These are phyloP conservation scores for Sogatella furcifera DNA, from an alignment of 1,140 invertebrate genomes.

Conservation along the genomic window DNA sequence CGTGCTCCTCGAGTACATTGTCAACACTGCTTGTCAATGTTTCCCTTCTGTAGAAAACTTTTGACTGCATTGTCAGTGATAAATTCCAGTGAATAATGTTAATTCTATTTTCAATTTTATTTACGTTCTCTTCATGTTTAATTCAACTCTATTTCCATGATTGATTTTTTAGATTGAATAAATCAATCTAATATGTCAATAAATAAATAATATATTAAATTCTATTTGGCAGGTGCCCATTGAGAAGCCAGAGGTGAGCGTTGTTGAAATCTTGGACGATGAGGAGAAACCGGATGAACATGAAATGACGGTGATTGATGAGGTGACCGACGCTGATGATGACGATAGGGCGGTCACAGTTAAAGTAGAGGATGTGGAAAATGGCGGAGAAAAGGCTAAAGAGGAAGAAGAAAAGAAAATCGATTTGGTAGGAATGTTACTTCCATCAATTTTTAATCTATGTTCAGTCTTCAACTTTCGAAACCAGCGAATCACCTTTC, in stretches of 20 bases:
- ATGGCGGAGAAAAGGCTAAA: not conserved
- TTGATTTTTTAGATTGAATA: too few species aligned
- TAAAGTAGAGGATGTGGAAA: slow-evolving; percentile 22
- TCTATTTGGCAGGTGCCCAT: not conserved
- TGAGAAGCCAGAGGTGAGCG: slow-evolving; percentile 7
- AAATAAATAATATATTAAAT: too few species aligned
- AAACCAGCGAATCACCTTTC: too few species aligned
- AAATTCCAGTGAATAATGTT: too few species aligned
- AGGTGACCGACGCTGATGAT: slow-evolving; percentile 22
- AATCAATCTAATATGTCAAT: too few species aligned
- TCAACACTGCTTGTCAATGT: too few species aligned
- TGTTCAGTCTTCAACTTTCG: not conserved
- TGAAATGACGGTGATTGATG: slow-evolving; percentile 18
- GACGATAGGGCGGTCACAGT: slow-evolving; percentile 22
- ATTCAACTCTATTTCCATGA: too few species aligned
- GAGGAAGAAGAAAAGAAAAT: not conserved
- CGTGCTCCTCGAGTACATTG: too few species aligned
- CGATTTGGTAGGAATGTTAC: not conserved
- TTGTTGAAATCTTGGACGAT: not conserved
- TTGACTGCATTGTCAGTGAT: too few species aligned
- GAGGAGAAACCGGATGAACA: slow-evolving; percentile 1
- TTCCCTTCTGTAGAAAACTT: too few species aligned
- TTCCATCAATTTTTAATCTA: not conserved
- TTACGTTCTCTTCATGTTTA: too few species aligned
- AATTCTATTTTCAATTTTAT: too few species aligned